Percentiles rank a stretch among this genome's conserved stretches.
phyloP scores from a whole-genome alignment of 2,888 invertebrate genomes.

The Neoascia interrupta region DNA sequence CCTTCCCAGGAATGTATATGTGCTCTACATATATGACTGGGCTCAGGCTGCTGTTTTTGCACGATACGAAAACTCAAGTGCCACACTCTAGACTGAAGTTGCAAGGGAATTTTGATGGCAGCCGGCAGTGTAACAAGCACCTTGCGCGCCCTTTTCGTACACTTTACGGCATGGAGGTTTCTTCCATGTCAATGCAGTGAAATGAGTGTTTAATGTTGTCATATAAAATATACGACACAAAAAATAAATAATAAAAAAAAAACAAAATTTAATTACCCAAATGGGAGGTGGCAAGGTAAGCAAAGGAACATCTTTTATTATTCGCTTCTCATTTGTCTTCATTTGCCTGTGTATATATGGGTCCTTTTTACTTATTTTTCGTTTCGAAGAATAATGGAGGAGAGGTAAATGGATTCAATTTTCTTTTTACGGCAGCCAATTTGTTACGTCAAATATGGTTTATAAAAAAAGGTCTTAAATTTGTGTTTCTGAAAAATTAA shows the following conservation, averaged over 20 bases:
- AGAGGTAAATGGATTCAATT: slow-evolving; percentile 46
- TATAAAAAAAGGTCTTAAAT: too few relatives aligned
- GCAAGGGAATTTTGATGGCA: slow-evolving; percentile 30
- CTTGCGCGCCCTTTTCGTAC: not conserved
- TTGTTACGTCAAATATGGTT: slow-evolving; percentile 36
- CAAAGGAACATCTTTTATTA: slow-evolving; percentile 31
- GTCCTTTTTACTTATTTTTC: not conserved
- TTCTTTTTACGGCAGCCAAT: slow-evolving; percentile 45
- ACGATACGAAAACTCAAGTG: slow-evolving; percentile 42
- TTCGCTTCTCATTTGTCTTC: slow-evolving; percentile 20
- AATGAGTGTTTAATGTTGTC: slow-evolving; percentile 33
- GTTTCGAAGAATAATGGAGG: not conserved
- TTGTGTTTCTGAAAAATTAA: too few relatives aligned
- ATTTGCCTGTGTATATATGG: not conserved
- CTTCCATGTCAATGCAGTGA: slow-evolving; percentile 41
- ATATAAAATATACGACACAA: slow-evolving; percentile 5
- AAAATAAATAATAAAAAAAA: not conserved
- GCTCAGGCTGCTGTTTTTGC: slow-evolving; percentile 44
- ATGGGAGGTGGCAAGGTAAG: slow-evolving; percentile 11
- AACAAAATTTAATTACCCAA: slow-evolving; percentile 40
- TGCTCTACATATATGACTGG: slow-evolving; percentile 21
- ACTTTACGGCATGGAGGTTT: not conserved
- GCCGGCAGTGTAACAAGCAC: not conserved
- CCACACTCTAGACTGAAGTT: slow-evolving; percentile 30
- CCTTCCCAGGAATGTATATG: slow-evolving; percentile 1